These are phyloP conservation scores for Anser brachyrhynchus DNA, from an alignment of 2,113 vertebrate species.

Conservation along the genomic window DNA sequence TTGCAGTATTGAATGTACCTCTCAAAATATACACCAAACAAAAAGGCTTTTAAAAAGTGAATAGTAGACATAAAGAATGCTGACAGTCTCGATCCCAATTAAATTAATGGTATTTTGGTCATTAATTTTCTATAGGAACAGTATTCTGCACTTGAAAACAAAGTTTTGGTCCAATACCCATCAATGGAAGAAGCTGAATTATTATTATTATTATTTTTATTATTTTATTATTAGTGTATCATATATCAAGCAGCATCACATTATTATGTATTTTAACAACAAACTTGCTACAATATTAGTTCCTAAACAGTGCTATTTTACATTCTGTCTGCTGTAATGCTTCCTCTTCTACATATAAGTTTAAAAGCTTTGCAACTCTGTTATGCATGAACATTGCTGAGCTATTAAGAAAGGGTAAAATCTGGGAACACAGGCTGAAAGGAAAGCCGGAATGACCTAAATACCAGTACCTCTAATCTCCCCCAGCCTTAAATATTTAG, in stretches of 20 bases:
- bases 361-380: neutral
- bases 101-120: neutral
- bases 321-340: rapidly evolving
- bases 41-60: neutral
- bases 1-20: neutral
- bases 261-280: neutral
- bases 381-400: neutral
- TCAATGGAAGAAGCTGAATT: neutral
- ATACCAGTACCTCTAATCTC: neutral
- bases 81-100: neutral
- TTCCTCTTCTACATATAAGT: neutral
- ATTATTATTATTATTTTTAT: neutral
- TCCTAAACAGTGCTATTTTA: neutral
- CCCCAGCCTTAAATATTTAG: neutral
- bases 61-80: neutral
- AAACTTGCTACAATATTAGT: neutral
- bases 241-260: neutral
- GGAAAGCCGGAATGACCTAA: neutral
- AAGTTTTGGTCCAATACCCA: neutral
- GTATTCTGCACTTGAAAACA: neutral
- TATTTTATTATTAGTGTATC: neutral
- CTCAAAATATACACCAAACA: neutral
- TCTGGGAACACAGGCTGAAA: neutral
- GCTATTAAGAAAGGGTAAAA: neutral
- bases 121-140: neutral